Base-by-base conservation (phyloP, 2,113 vertebrate genomes). In the Tetraodon nigroviridis region DNA sequence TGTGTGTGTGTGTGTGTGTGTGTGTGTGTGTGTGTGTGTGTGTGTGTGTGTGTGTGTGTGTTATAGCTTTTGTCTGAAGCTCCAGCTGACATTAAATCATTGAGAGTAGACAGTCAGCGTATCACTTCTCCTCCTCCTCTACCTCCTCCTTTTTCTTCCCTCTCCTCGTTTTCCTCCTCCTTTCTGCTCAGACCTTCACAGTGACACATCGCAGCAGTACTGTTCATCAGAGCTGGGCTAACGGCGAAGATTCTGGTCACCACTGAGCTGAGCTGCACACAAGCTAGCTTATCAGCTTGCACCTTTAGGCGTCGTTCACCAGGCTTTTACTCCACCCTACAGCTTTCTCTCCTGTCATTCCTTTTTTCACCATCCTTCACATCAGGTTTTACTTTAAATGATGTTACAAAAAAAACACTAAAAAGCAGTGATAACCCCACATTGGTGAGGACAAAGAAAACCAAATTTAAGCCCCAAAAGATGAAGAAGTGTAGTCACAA, bases 61-160 rank as follows among this genome's bases (percentile, higher is more conserved):
- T 67, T 54, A 47, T 58, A 82, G 63, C 59, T 78, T 70, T 75
- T 82, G 77, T 67, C 69, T 17, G 2, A 46, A 37, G 59, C 66
- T 79, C 59, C 56, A 70, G 58, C 61, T 77, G 77, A 78, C 76
- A 80, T 70, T 59, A 79, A 70, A 68, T 73, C 63, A 73, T 75
- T 76, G 64, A 65, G 29, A 12, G 32, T 76, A 64, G 17, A 78
- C 55, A 7, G 75, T 68, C 75, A 79, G 64, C 49, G 58, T 64
- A 37, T 55, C 72, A 75, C 70, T 63, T 52, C 68, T 64, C 59
- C 20, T 51, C 50, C 49, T 24, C 5, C 60, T 6, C 54, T 5
- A 19, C 42, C 19, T 45, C 12, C 32, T 37, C 56, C 20, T 44
- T 32, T 13, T 40, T 17, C 21, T 17, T 13, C 40, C 22, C 48